Base-by-base conservation (phyloP, 2,113 vertebrate genomes). In the Cnemophilus loriae region DNA sequence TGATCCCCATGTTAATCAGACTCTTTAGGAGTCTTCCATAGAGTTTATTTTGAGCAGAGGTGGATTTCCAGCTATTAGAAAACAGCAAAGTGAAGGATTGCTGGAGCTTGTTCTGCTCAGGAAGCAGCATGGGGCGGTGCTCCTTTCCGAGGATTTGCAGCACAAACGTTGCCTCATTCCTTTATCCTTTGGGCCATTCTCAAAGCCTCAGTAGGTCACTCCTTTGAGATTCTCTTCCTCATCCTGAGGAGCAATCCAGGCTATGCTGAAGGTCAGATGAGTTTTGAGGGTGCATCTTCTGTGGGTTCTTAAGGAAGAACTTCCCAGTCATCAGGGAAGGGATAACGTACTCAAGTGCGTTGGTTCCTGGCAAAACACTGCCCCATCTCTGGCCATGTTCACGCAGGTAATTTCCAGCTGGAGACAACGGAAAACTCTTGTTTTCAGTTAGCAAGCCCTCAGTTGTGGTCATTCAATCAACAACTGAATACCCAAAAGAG, bases 321-420 rank as follows among this genome's bases (percentile, higher is more conserved):
- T 53, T 63, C 10, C 32, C 49, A 42, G 30, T 24, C 26, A 32
- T 13, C 20, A 32, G 59, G 10, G 23, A 63, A 63, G 33, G 14
- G 32, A 47, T 46, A 39, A 3, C 0, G 0, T 18, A 11, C 26
- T 35, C 26, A 10, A 35, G 19, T 11, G 27, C 50, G 16, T 16
- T 77, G n/a, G 22, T 13, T 69, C 65, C 37, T 21, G 26, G 27
- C 33, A 46, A 46, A 35, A 24, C 61, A 10, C 8, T 22, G 10
- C 5, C 50, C 46, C 5, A 5, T 35, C 22, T 56, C 21, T 8
- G 13, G 24, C 26, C 39, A 10, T 27, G 15, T 7, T 60, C 41
- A 21, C 41, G 52, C 7, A 6, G 21, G 11, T 71, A 5, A 61
- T 70, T 73, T 69, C 33, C 44, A 44, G 1, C 24, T 64, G 41